Evolutionary conservation across 2,113 vertebrate genomes (phyloP).

Genomic region (Macquaria australasica): DNA sequence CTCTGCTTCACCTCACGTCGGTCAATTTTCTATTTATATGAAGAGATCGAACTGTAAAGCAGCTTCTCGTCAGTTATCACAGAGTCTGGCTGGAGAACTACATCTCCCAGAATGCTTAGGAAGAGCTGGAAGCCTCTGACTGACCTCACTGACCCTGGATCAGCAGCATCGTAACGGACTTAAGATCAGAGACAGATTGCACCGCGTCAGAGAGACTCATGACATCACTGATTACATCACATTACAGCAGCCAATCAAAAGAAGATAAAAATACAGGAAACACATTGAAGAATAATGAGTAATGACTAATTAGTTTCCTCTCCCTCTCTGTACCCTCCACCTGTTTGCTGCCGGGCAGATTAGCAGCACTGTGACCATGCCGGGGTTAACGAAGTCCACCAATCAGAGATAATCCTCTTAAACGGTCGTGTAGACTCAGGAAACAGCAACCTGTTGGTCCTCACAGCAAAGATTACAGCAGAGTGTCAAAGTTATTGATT

Average conservation of each 20-base stretch:
- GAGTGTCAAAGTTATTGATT: not conserved
- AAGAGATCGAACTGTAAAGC: too few species aligned
- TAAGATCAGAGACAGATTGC: not conserved
- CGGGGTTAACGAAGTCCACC: not conserved
- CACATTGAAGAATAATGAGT: not conserved
- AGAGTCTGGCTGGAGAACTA: not conserved
- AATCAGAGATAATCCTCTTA: constrained; percentile 51
- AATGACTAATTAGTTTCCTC: too few species aligned
- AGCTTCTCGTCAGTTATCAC: too few species aligned
- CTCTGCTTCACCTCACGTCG: too few species aligned
- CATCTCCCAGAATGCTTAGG: constrained; percentile 17
- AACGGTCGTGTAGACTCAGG: not conserved
- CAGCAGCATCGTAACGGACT: not conserved
- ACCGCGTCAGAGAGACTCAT: not conserved
- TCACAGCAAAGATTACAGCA: not conserved
- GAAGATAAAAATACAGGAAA: not conserved
- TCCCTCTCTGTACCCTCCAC: not conserved
- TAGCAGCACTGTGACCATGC: not conserved
- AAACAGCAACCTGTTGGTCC: not conserved
- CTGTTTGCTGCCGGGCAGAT: not conserved
- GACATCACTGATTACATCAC: not conserved
- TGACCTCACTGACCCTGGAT: not conserved
- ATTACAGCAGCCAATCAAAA: constrained; percentile 16
- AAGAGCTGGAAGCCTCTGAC: not conserved
- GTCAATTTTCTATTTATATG: too few species aligned